Evolutionary conservation across 2,888 invertebrate species (phyloP).

Genomic region (Gandaritis pyraliata): DNA sequence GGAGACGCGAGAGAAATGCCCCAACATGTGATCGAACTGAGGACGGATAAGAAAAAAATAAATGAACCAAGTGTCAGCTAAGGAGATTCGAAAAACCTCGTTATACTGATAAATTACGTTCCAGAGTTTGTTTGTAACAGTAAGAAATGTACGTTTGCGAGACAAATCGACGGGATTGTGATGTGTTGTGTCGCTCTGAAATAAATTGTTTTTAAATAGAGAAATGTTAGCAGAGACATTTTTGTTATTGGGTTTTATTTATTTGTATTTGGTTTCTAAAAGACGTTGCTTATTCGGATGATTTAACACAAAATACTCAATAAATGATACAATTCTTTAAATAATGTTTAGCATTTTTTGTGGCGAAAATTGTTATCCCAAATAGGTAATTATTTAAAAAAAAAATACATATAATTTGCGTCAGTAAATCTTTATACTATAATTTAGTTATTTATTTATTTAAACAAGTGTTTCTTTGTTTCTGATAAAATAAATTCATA

Average conservation of each 20-base stretch:
- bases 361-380: too few relatives aligned
- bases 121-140: conserved; percentile 68
- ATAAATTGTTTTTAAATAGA: conserved; percentile 42
- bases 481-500: not conserved
- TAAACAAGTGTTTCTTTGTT: not conserved
- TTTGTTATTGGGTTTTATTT: conserved; percentile 16
- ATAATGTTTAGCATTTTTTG: too few relatives aligned
- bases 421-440: too few relatives aligned
- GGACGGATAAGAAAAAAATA: conserved; percentile 80
- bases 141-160: conserved; percentile 50
- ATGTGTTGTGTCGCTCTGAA: conserved; percentile 42
- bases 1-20: conserved; percentile 71
- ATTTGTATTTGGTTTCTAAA: not conserved
- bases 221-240: conserved; percentile 18
- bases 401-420: too few relatives aligned
- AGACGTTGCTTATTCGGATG: too few relatives aligned
- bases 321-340: too few relatives aligned
- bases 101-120: conserved; percentile 79
- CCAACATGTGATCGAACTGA: conserved; percentile 75
- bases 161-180: conserved; percentile 61
- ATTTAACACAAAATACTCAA: too few relatives aligned
- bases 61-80: conserved; percentile 79
- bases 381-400: too few relatives aligned
- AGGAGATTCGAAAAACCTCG: conserved; percentile 79
- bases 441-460: not conserved